Conservation (phyloP, 2,797 vertebrate genomes). For the Sorex maritimensis region DNA sequence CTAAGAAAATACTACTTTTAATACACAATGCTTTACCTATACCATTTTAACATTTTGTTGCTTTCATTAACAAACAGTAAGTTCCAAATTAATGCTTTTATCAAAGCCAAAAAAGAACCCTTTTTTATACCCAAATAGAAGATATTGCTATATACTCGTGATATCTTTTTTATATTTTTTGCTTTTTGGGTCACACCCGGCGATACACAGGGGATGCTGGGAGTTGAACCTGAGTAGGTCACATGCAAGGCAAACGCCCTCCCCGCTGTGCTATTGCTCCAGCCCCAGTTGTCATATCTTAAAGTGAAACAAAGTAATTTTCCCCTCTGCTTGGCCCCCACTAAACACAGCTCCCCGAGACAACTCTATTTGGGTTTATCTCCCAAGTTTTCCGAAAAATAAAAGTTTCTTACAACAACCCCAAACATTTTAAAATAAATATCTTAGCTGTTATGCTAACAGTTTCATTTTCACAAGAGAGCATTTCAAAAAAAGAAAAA, state of each 20-base stretch:
- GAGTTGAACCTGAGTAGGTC: no score
- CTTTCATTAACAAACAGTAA: conserved; percentile 12
- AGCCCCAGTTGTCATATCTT: background rate
- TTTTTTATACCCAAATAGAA: background rate
- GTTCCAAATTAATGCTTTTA: background rate
- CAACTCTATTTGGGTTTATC: conserved; percentile 4
- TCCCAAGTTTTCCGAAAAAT: conserved; percentile 56
- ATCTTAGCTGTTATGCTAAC: conserved; percentile 75
- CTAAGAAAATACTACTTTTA: background rate
- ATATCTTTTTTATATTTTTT: no score
- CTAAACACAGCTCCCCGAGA: conserved; percentile 22
- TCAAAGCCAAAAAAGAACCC: background rate
- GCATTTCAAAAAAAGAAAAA: conserved; percentile 74
- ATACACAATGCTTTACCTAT: background rate
- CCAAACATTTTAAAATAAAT: conserved; percentile 65
- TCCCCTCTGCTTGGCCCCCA: background rate
- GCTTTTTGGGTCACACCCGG: no score
- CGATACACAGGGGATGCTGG: no score
- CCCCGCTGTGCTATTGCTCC: no score
- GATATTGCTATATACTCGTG: background rate
- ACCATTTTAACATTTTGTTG: conserved; percentile 8
- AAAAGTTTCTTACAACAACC: conserved; percentile 65
- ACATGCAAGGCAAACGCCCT: no score
- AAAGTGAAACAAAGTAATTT: conserved; percentile 4
- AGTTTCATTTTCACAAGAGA: conserved; percentile 72